These are phyloP conservation scores for Diachasmimorpha longicaudata DNA, from an alignment of 1,140 invertebrate species.

Conservation along the genomic window DNA sequence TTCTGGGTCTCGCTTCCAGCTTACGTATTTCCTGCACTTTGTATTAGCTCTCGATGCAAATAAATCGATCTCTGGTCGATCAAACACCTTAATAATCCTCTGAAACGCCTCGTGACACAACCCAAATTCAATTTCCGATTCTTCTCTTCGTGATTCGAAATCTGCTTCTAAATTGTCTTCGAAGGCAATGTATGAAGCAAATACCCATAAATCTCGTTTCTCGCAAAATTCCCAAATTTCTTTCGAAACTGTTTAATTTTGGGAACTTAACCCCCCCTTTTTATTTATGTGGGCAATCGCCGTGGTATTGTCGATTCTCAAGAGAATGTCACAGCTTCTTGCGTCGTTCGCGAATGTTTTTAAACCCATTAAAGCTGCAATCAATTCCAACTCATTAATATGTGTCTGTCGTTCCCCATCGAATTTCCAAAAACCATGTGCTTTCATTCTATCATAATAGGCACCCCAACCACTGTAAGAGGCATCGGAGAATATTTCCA, in stretches of 20 bases:
- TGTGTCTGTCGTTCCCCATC: neutral
- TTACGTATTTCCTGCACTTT: constrained; percentile 36
- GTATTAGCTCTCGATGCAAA: constrained; percentile 38
- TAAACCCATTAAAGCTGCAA: constrained; percentile 15
- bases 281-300: constrained; percentile 26
- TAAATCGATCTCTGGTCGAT: constrained; percentile 35
- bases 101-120: constrained; percentile 6
- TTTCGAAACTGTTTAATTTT: neutral
- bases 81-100: constrained; percentile 28
- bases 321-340: constrained; percentile 15
- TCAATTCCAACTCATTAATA: too few species aligned
- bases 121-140: constrained; percentile 24
- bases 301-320: constrained; percentile 29
- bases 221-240: constrained; percentile 23
- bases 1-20: constrained; percentile 38
- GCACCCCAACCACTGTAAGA: constrained; percentile 18
- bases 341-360: constrained; percentile 19
- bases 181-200: constrained; percentile 19
- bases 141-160: constrained; percentile 16
- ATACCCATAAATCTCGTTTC: constrained; percentile 6
- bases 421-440: constrained; percentile 16
- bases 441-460: neutral
- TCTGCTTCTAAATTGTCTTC: constrained; percentile 26
- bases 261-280: constrained; percentile 20
- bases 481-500: constrained; percentile 19